A percentile compares a stretch with the other conserved stretches of the same genome.
Conservation (phyloP, 2,113 vertebrate genomes). For the Protobothrops mucrosquamatus region DNA sequence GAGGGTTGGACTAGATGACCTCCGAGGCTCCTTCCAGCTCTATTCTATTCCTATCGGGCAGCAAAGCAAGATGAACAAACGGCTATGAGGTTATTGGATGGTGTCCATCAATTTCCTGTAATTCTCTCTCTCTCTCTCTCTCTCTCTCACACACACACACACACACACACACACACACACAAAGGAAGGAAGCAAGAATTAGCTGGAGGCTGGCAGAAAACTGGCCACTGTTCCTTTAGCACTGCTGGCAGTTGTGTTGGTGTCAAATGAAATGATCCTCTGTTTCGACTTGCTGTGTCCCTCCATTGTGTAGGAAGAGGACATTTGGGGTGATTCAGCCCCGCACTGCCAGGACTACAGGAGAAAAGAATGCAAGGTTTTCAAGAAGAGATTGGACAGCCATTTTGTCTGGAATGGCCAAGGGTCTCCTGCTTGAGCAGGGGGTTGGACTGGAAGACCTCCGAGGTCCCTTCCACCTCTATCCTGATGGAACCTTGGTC, state of each 20-base stretch:
- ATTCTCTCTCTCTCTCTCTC: background rate
- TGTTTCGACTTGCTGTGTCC: conserved; percentile 31
- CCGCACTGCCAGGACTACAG: conserved; percentile 13
- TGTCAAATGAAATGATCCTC: background rate
- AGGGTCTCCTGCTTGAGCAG: background rate
- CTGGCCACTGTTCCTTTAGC: accelerated
- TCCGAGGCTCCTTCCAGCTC: too few relatives aligned
- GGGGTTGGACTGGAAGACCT: background rate
- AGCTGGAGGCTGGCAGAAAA: background rate
- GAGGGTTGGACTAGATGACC: too few relatives aligned
- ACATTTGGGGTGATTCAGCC: conserved; percentile 43
- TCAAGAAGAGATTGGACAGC: background rate
- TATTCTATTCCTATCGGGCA: background rate
- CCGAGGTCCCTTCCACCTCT: background rate
- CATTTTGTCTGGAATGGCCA: background rate
- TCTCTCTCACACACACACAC: too few relatives aligned
- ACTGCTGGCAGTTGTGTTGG: background rate
- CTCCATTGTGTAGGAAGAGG: conserved; percentile 45
- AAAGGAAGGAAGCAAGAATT: background rate
- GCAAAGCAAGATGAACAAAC: background rate
- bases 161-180: background rate
- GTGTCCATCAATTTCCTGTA: background rate
- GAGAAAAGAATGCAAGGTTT: background rate
- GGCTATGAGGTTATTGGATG: background rate
- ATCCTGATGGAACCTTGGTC: too few relatives aligned